Evolutionary conservation across 2,888 invertebrate species (phyloP).

Genomic region (Heteromurus nitidus): DNA sequence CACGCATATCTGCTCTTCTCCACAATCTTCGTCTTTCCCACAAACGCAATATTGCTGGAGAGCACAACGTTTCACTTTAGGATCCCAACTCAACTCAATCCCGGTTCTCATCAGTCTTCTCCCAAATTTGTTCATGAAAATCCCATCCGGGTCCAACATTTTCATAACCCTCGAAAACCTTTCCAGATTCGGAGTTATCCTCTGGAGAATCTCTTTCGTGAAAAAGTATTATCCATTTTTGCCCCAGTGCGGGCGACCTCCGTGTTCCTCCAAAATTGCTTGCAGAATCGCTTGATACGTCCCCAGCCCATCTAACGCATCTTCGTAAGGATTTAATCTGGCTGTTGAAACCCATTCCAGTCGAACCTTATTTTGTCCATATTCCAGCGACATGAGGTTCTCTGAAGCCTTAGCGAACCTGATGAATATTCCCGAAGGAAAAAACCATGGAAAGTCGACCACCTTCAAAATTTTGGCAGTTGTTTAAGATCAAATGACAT

Average conservation of each 20-base stretch:
- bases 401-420: background rate
- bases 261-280: conserved; percentile 19
- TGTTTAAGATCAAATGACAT: too few species aligned
- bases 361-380: background rate
- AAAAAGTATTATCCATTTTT: conserved; percentile 21
- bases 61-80: conserved; percentile 15
- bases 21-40: conserved; percentile 19
- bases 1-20: too few species aligned
- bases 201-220: background rate
- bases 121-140: conserved; percentile 35
- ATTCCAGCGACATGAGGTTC: background rate
- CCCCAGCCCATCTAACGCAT: background rate
- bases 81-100: background rate
- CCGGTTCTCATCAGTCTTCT: background rate
- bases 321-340: background rate
- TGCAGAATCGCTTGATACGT: conserved; percentile 19
- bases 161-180: conserved; percentile 16
- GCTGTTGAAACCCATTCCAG: conserved; percentile 13
- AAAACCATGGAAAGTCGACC: conserved; percentile 29
- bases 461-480: conserved; percentile 18
- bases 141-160: conserved; percentile 11
- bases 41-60: conserved; percentile 20
- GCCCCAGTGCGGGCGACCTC: conserved; percentile 30
- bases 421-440: conserved; percentile 10
- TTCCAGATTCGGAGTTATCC: background rate